A percentile compares a stretch with the other conserved stretches of the same genome.
These are phyloP conservation scores for Drosophila saltans DNA, from an alignment of 1,140 invertebrate species.

Conservation along the genomic window DNA sequence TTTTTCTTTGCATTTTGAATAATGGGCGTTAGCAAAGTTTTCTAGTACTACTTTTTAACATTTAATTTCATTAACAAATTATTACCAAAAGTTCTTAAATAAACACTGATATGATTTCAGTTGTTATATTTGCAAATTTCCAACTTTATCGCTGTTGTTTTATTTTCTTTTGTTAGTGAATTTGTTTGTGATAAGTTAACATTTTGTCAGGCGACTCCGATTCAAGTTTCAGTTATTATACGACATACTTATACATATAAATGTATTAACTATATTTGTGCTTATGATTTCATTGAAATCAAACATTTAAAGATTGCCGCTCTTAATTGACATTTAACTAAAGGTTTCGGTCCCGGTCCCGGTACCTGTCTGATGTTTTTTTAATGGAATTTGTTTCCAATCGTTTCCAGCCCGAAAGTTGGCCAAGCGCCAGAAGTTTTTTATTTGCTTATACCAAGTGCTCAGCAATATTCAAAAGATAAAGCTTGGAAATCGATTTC, in stretches of 20 bases:
- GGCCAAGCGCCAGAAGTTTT: slow-evolving; percentile 70
- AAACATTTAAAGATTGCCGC: slow-evolving; percentile 32
- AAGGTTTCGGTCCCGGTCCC: neutral
- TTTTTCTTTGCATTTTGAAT: slow-evolving; percentile 52
- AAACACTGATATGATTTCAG: slow-evolving; percentile 4
- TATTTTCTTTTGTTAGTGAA: neutral
- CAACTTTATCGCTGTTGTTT: slow-evolving; percentile 5
- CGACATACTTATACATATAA: neutral
- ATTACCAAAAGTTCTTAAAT: neutral
- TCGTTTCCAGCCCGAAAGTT: slow-evolving; percentile 32
- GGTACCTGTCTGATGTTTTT: neutral
- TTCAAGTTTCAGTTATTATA: slow-evolving; percentile 1
- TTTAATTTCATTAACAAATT: slow-evolving; percentile 33
- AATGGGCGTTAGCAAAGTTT: slow-evolving; percentile 22
- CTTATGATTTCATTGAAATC: slow-evolving; percentile 55
- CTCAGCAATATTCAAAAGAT: slow-evolving; percentile 59
- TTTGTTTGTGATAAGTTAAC: slow-evolving; percentile 18
- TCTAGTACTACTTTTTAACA: slow-evolving; percentile 17
- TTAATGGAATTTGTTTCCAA: slow-evolving; percentile 68
- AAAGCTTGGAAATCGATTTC: slow-evolving; percentile 43
- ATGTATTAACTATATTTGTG: slow-evolving; percentile 39
- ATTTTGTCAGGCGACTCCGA: neutral
- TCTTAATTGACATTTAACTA: slow-evolving; percentile 31
- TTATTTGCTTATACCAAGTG: slow-evolving; percentile 58
- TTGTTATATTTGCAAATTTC: slow-evolving; percentile 3